Evolutionary conservation across 2,888 invertebrate species (phyloP), one percentile per base, ranked within the genome.

Genomic region (Hyposoter didymator): DNA sequence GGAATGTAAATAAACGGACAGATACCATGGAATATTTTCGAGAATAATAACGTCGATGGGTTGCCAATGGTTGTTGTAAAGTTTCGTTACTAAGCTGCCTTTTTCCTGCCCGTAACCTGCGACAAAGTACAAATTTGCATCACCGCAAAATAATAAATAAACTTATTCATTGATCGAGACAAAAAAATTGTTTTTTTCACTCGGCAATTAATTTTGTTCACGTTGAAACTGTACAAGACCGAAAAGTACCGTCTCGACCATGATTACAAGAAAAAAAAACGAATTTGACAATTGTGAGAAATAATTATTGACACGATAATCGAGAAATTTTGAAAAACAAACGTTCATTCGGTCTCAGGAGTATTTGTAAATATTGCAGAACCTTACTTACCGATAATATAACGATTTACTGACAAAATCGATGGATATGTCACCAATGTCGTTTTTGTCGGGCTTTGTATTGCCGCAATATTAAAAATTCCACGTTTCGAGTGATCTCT

Each of bases 1-100:
- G 0, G 99, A 97, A 93, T 99, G 99, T 78, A 98, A 95, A 94
- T 98, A 99, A 87, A 98, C 96, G 4, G 98, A 97, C 52, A 98
- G 95, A 94, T 96, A 97, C 98, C 98, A 98, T 0, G 98, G 98
- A 88, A 99, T 96, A 93, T 98, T 97, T 94, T 99, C 99, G 92
- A 99, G 95, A 83, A 99, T 95, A 74, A 98, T 95, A 55, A 98
- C 95, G 90, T 97, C 96, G 78, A 99, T 94, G 0, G 96, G 91
- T 79, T 95, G 95, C 96, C 96, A 97, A 90, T 97, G 96, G 88
- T 96, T 97, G 92, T 99, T 99, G 83, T 96, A 96, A 73, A 99
- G 94, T 93, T 97, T 97, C 32, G 97, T 97, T 0, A 97, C 97
- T 89, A 99, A 96, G 73, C 98, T 98, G 14, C 99, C 99, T 91